Evolutionary conservation across 2,888 invertebrate species (phyloP).

Genomic region (Aleiodes testaceus): DNA sequence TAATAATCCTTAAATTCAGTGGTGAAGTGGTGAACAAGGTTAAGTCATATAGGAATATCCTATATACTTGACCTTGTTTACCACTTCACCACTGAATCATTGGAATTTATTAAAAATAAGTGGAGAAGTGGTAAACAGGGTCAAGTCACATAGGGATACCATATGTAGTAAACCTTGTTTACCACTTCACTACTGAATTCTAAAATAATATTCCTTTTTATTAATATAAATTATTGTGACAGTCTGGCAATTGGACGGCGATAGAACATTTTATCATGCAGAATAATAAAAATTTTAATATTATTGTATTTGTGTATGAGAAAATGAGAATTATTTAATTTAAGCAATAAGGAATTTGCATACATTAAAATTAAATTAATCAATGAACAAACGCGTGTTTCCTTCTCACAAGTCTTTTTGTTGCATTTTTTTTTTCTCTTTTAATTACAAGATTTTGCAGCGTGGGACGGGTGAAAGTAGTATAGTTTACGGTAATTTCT

Average conservation of each 20-base stretch:
- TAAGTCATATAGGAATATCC: too few relatives aligned
- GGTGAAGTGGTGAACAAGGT: too few relatives aligned
- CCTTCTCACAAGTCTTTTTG: conserved; percentile 27
- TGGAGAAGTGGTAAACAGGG: too few relatives aligned
- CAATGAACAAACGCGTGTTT: background rate
- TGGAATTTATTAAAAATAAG: too few relatives aligned
- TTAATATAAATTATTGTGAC: conserved; percentile 18
- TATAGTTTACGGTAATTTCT: conserved; percentile 45
- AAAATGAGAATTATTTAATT: background rate
- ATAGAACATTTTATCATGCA: conserved; percentile 29
- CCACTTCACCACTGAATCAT: too few relatives aligned
- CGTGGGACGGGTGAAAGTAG: conserved; percentile 32
- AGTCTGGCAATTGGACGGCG: conserved; percentile 43
- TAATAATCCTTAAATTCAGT: too few relatives aligned
- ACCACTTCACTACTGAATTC: too few relatives aligned
- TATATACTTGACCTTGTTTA: too few relatives aligned
- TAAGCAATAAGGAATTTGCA: background rate
- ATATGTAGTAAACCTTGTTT: too few relatives aligned
- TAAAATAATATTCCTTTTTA: background rate
- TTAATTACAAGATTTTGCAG: conserved; percentile 4
- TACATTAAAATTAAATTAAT: background rate
- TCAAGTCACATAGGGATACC: too few relatives aligned
- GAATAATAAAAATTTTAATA: background rate
- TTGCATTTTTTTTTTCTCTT: conserved; percentile 12
- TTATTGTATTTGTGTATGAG: background rate